phyloP scores from a whole-genome alignment of 2,797 vertebrate genomes.

The Martes flavigula region DNA sequence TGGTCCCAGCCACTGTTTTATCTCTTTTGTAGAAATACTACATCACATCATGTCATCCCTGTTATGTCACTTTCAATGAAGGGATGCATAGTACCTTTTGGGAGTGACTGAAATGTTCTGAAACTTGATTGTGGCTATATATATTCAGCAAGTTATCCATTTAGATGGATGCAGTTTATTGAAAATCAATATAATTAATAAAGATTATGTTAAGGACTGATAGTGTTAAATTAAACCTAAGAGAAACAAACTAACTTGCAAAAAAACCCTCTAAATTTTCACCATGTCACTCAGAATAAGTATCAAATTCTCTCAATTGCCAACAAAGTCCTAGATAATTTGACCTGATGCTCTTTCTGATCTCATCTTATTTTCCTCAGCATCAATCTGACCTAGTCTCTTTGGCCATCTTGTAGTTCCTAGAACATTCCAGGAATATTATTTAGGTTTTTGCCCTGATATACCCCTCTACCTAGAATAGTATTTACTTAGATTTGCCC shows the following conservation, averaged over 20 bases:
- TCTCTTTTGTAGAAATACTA: background rate
- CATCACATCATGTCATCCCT: background rate
- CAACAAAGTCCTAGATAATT: background rate
- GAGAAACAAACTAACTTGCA: background rate
- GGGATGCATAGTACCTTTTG: too few relatives aligned
- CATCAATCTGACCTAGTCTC: background rate
- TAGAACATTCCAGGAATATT: background rate
- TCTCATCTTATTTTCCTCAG: background rate
- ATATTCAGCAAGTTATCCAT: background rate
- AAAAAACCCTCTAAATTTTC: background rate
- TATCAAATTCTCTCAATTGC: background rate
- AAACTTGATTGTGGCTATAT: background rate
- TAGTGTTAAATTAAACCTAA: background rate
- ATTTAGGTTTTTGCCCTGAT: background rate
- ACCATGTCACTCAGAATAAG: background rate
- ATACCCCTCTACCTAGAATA: background rate
- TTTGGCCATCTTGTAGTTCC: background rate
- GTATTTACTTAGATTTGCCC: background rate
- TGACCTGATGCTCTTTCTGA: background rate
- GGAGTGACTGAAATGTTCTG: background rate
- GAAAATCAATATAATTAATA: background rate
- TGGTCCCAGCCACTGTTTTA: background rate
- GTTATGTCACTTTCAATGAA: background rate
- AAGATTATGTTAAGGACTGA: background rate
- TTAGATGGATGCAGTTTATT: background rate